Evolutionary conservation across 1,140 invertebrate species (phyloP).

Genomic region (Diprion similis): DNA sequence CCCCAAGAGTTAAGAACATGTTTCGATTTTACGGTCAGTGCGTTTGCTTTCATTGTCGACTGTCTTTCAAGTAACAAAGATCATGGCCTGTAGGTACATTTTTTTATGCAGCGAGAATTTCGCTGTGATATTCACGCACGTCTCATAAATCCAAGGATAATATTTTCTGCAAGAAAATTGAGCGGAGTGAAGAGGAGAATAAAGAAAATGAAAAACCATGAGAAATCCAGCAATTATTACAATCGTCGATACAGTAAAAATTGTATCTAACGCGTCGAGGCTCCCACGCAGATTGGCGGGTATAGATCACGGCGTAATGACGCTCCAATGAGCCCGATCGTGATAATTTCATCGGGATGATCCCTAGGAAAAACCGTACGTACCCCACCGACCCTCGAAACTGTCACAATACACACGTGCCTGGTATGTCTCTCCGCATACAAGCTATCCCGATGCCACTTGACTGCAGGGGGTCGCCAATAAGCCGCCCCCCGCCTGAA

Average conservation of each 20-base stretch:
- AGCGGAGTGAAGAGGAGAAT: no score
- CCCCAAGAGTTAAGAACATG: background rate
- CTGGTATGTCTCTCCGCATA: conserved; percentile 8
- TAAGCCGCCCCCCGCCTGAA: conserved; percentile 20
- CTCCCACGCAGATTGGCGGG: conserved; percentile 52
- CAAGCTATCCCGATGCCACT: conserved; percentile 41
- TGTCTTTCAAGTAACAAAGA: no score
- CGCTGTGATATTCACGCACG: no score
- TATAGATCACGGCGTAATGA: conserved; percentile 35
- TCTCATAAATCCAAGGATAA: no score
- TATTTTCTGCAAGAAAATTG: no score
- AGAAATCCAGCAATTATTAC: no score
- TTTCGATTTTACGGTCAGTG: background rate
- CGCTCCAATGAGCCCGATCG: conserved; percentile 43
- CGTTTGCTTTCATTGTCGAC: no score
- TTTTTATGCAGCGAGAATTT: no score
- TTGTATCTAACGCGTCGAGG: background rate
- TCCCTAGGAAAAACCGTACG: conserved; percentile 35
- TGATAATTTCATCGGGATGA: conserved; percentile 37
- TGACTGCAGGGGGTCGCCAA: conserved; percentile 33
- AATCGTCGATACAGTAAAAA: no score
- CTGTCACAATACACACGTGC: conserved; percentile 46
- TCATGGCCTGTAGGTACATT: no score
- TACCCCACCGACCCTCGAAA: conserved; percentile 31
- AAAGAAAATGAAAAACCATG: no score